A percentile compares a stretch with the other conserved stretches of the same genome.
These are phyloP conservation scores for Lipophrys pholis DNA, from an alignment of 2,113 vertebrate species.

Conservation along the genomic window DNA sequence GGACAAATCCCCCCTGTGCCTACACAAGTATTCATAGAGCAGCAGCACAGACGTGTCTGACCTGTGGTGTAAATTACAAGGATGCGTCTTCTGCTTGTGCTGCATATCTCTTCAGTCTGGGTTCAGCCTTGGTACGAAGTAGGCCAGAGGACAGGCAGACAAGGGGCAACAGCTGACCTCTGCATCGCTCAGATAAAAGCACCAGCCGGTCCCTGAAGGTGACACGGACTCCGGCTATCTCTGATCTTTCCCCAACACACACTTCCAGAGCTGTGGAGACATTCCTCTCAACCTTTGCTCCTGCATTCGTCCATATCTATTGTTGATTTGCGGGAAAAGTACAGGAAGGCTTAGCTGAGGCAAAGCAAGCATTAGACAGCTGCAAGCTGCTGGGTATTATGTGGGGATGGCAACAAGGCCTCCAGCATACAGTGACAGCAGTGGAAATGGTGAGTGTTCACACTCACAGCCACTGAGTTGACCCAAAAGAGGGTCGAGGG, in stretches of 20 bases:
- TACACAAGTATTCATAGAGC: constrained; percentile 1
- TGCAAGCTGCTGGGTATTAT: constrained; percentile 41
- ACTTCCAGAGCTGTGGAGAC: neutral
- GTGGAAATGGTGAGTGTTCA: constrained; percentile 41
- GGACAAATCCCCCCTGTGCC: constrained; percentile 25
- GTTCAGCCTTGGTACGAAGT: constrained; percentile 31
- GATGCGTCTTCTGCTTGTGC: constrained; percentile 14
- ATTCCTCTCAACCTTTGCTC: neutral
- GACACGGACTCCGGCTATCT: constrained; percentile 3
- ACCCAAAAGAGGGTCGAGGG: constrained; percentile 11
- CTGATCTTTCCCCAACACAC: neutral
- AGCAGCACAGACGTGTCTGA: constrained; percentile 11
- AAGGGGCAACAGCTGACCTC: constrained; percentile 59
- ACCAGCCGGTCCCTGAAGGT: constrained; percentile 33
- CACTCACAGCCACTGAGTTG: constrained; percentile 14
- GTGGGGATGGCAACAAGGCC: constrained; percentile 4
- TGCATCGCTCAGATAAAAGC: constrained; percentile 50
- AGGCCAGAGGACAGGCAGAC: constrained; percentile 40
- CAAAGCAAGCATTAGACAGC: constrained; percentile 41
- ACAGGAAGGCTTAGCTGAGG: neutral
- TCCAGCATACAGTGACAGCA: constrained; percentile 15
- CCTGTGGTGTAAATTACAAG: constrained; percentile 37
- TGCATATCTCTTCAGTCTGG: constrained; percentile 2
- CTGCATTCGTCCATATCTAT: constrained; percentile 10
- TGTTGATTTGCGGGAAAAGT: constrained; percentile 15